phyloP scores from a whole-genome alignment of 2,797 vertebrate species.

The Schizopygopsis pylzovi region DNA sequence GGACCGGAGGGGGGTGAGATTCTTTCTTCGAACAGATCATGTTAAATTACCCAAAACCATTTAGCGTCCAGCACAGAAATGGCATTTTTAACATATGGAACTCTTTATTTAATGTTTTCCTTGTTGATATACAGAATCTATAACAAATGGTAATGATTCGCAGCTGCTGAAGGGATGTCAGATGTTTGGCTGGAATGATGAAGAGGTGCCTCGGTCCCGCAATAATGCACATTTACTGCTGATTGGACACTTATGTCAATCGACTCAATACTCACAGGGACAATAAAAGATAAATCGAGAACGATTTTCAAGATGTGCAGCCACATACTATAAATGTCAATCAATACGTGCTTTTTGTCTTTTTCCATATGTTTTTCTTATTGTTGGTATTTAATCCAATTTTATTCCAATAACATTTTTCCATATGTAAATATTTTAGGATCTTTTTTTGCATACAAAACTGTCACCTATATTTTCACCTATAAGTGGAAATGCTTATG shows the following conservation, averaged over 20 bases:
- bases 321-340: conserved; percentile 9
- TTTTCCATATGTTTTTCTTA: neutral
- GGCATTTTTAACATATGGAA: conserved; percentile 92
- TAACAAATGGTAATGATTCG: conserved; percentile 92
- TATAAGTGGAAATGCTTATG: neutral
- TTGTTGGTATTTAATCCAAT: neutral
- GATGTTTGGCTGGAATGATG: conserved; percentile 75
- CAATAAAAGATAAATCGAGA: conserved; percentile 48
- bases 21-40: conserved; percentile 86
- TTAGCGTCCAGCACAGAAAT: conserved; percentile 88
- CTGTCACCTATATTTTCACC: neutral
- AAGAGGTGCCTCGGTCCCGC: conserved; percentile 56
- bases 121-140: conserved; percentile 91
- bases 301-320: conserved; percentile 23
- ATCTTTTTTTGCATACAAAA: neutral
- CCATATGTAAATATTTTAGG: too few species aligned
- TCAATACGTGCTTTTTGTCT: neutral
- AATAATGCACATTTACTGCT: conserved; percentile 62
- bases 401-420: neutral
- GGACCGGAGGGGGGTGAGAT: conserved; percentile 65
- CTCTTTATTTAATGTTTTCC: conserved; percentile 86
- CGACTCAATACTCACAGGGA: conserved; percentile 56
- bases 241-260: conserved; percentile 67
- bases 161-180: conserved; percentile 86
- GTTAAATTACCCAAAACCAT: conserved; percentile 91